Evolutionary conservation across 2,113 vertebrate genomes (phyloP).

Genomic region (Chionis minor): DNA sequence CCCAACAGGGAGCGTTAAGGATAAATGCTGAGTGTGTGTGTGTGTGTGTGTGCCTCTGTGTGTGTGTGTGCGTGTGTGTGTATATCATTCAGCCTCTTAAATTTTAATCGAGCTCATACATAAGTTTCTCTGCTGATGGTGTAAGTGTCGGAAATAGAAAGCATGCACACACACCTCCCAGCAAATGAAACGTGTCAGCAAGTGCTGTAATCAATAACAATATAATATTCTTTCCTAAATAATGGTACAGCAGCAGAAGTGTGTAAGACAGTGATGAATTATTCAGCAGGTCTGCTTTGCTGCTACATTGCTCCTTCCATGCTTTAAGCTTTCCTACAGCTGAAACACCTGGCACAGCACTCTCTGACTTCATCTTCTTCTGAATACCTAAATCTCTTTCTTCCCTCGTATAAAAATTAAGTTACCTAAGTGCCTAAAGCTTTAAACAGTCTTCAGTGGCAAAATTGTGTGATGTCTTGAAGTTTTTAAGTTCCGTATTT

Average conservation of each 20-base stretch:
- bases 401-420: constrained; percentile 17
- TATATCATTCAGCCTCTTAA: constrained; percentile 3
- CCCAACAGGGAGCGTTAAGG: neutral
- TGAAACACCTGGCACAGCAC: constrained; percentile 65
- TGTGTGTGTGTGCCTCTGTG: neutral
- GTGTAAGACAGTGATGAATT: constrained; percentile 72
- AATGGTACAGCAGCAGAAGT: constrained; percentile 66
- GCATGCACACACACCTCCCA: constrained; percentile 61
- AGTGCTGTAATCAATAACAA: constrained; percentile 79
- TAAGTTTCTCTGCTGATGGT: constrained; percentile 33
- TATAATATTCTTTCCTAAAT: constrained; percentile 79
- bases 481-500: constrained; percentile 17
- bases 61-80: neutral
- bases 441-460: constrained; percentile 1
- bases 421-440: constrained; percentile 35
- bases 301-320: constrained; percentile 46
- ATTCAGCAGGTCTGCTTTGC: constrained; percentile 69
- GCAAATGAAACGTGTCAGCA: constrained; percentile 78
- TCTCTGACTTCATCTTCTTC: constrained; percentile 40
- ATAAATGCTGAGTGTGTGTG: neutral
- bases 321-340: constrained; percentile 59
- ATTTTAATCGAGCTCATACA: constrained; percentile 51
- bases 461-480: neutral
- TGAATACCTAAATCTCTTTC: constrained; percentile 48
- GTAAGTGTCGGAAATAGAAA: constrained; percentile 47